A percentile compares a stretch with the other conserved stretches of the same genome.
phyloP scores from a whole-genome alignment of 2,888 invertebrate species.

The Myopa testacea region DNA sequence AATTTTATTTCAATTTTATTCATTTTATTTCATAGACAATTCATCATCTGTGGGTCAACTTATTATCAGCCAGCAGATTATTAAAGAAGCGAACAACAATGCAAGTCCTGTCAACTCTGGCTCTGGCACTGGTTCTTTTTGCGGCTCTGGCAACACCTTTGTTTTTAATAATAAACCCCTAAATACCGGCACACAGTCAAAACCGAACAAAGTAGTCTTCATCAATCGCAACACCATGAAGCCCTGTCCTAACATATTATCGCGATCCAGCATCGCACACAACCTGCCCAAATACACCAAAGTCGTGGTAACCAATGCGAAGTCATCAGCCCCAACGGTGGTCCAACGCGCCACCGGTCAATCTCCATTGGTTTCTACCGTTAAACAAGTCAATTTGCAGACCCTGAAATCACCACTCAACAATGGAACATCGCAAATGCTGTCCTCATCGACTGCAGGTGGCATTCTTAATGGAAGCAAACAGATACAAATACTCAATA shows the following conservation, averaged over 20 bases:
- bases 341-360: constrained; percentile 47
- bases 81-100: constrained; percentile 55
- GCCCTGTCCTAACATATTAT: constrained; percentile 59
- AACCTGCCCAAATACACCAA: constrained; percentile 58
- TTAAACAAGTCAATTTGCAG: constrained; percentile 55
- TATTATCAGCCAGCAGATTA: constrained; percentile 63
- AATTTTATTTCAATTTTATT: not conserved
- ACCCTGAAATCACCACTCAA: constrained; percentile 45
- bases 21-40: constrained; percentile 33
- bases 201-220: constrained; percentile 64
- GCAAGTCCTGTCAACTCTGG: constrained; percentile 37
- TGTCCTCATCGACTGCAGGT: constrained; percentile 31
- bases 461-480: constrained; percentile 52
- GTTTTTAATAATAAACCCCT: constrained; percentile 58
- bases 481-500: constrained; percentile 54
- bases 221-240: constrained; percentile 67
- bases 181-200: constrained; percentile 46
- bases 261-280: constrained; percentile 55
- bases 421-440: constrained; percentile 18
- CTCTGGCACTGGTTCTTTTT: constrained; percentile 38
- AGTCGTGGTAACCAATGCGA: constrained; percentile 59
- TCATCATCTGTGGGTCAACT: constrained; percentile 52
- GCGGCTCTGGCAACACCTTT: constrained; percentile 46
- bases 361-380: constrained; percentile 50
- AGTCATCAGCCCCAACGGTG: constrained; percentile 52